Evolutionary conservation across 2,113 vertebrate species (phyloP).

Genomic region (Tricholaema leucomelas): DNA sequence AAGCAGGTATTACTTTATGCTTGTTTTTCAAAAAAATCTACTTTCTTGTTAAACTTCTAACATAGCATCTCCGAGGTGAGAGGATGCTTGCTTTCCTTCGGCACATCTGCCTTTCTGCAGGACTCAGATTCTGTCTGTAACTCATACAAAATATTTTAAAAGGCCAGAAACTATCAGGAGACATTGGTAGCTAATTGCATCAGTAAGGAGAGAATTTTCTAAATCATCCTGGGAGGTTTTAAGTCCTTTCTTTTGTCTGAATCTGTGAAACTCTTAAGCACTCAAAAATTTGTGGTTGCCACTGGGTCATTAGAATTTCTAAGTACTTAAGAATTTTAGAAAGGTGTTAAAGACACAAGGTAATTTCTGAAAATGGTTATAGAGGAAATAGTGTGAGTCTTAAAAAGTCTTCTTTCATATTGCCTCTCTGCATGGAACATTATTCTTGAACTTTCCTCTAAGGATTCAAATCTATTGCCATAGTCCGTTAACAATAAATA

Average conservation of each 20-base stretch:
- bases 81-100: not conserved
- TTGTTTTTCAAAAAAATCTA: no score
- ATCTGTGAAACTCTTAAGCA: not conserved
- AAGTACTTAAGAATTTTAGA: not conserved
- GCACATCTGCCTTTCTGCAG: not conserved
- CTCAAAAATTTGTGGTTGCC: not conserved
- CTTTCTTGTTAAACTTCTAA: not conserved
- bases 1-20: not conserved
- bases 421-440: not conserved
- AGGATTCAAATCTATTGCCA: not conserved
- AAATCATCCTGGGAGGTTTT: not conserved
- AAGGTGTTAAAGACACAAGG: not conserved
- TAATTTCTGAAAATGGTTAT: not conserved
- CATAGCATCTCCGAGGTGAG: not conserved
- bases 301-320: not conserved
- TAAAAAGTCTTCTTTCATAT: not conserved
- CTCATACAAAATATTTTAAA: not conserved
- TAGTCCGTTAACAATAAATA: not conserved
- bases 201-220: not conserved
- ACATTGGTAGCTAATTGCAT: not conserved
- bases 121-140: not conserved
- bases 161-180: not conserved
- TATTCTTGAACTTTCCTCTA: not conserved
- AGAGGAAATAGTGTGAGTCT: not conserved
- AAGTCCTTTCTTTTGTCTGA: not conserved